These are phyloP conservation scores for Eubasilissa splendida DNA, from an alignment of 2,888 invertebrate genomes.

Conservation along the genomic window DNA sequence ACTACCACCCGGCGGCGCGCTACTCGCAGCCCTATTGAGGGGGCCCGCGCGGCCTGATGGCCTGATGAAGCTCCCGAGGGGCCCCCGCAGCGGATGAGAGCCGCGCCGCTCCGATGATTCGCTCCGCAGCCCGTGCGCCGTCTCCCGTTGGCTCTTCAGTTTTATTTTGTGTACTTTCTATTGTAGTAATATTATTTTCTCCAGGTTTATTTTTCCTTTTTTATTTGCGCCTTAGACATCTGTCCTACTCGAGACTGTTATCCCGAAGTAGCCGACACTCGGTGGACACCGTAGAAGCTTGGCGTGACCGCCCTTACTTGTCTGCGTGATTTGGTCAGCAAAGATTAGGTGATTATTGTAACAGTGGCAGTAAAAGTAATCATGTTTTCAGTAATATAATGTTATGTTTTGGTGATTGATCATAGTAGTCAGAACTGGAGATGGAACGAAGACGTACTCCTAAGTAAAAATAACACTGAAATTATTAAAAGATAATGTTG, in stretches of 20 bases:
- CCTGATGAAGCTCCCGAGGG: conserved; percentile 40
- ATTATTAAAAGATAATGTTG: conserved; percentile 13
- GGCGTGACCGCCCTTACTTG: neutral
- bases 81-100: conserved; percentile 37
- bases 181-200: conserved; percentile 32
- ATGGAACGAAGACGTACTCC: neutral
- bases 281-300: conserved; percentile 11
- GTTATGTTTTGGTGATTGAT: conserved; percentile 26
- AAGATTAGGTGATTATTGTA: conserved; percentile 14
- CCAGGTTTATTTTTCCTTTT: conserved; percentile 15
- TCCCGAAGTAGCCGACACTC: conserved; percentile 26
- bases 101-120: conserved; percentile 37
- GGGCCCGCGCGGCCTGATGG: conserved; percentile 55
- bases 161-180: conserved; percentile 18
- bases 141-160: conserved; percentile 22
- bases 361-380: conserved; percentile 12
- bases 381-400: conserved; percentile 14
- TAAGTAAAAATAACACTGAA: conserved; percentile 7
- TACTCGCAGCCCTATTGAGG: conserved; percentile 80
- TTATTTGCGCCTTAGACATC: conserved; percentile 26
- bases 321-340: conserved; percentile 5
- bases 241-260: conserved; percentile 11
- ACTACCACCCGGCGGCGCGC: conserved; percentile 78
- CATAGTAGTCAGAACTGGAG: conserved; percentile 5
- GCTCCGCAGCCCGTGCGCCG: conserved; percentile 24